Conservation (phyloP, 1,140 invertebrate genomes). For the Leptonema lineaticorne region DNA sequence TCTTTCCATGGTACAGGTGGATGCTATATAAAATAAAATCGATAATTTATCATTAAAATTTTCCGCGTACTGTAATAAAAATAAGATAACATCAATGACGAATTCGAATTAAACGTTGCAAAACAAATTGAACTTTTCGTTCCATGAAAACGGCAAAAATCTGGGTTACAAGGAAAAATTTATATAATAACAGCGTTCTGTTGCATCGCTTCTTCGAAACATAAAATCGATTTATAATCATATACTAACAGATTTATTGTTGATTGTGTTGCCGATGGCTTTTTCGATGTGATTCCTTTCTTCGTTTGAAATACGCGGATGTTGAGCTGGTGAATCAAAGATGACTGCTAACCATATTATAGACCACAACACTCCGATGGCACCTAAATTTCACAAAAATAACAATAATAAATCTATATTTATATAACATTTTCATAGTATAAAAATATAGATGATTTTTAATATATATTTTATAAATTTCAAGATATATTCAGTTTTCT, state of each 20-base stretch:
- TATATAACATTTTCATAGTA: no score
- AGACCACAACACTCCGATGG: conserved; percentile 78
- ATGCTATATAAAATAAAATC: conserved; percentile 51
- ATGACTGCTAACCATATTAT: conserved; percentile 81
- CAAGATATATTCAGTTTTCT: no score
- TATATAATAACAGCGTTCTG: no score
- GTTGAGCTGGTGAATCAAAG: conserved; percentile 80
- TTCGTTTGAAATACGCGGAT: conserved; percentile 79
- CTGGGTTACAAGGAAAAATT: background rate
- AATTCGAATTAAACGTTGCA: background rate
- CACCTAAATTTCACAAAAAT: no score
- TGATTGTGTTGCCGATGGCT: conserved; percentile 62
- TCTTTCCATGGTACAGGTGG: conserved; percentile 75
- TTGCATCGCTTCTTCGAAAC: no score
- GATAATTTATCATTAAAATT: background rate
- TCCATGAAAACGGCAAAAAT: background rate
- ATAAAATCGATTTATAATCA: background rate
- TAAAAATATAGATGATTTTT: no score
- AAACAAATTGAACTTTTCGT: background rate
- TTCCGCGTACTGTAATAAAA: background rate
- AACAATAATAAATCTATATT: no score
- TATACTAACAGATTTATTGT: conserved; percentile 52
- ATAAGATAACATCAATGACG: no score
- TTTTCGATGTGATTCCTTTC: conserved; percentile 82
- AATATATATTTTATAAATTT: no score